Evolutionary conservation across 2,888 invertebrate genomes (phyloP).

Genomic region (Stenodera caucasica): DNA sequence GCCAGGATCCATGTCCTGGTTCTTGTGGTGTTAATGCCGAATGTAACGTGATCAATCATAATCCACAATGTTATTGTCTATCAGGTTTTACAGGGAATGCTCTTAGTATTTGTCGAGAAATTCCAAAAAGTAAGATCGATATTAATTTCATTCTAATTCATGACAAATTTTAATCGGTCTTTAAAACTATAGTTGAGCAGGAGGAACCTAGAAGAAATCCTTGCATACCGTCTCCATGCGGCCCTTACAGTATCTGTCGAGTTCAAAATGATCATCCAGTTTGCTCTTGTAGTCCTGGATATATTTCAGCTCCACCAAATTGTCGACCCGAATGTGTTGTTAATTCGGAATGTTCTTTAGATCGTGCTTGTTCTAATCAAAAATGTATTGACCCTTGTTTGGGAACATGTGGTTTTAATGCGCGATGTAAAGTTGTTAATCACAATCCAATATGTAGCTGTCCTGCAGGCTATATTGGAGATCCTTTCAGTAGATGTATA

Average conservation of each 20-base stretch:
- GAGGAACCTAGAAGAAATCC: slow-evolving; percentile 63
- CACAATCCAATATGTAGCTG: slow-evolving; percentile 82
- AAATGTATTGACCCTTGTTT: slow-evolving; percentile 78
- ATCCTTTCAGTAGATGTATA: slow-evolving; percentile 75
- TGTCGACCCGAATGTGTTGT: slow-evolving; percentile 79
- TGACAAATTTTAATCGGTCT: neutral
- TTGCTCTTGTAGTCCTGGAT: slow-evolving; percentile 74
- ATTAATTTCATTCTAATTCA: too few species aligned
- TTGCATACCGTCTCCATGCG: slow-evolving; percentile 77
- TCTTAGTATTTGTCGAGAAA: slow-evolving; percentile 63
- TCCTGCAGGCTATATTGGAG: slow-evolving; percentile 68
- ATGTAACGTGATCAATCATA: slow-evolving; percentile 74
- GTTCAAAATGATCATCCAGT: slow-evolving; percentile 71
- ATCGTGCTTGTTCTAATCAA: slow-evolving; percentile 75
- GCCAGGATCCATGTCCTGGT: slow-evolving; percentile 76
- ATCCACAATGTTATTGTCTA: slow-evolving; percentile 75
- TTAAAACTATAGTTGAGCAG: slow-evolving; percentile 39
- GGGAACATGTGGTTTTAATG: slow-evolving; percentile 75
- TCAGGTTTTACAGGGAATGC: slow-evolving; percentile 74
- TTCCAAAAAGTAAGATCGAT: slow-evolving; percentile 51
- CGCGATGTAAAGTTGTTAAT: slow-evolving; percentile 76
- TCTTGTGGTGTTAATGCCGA: slow-evolving; percentile 77
- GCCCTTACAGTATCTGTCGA: slow-evolving; percentile 76
- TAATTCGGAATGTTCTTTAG: slow-evolving; percentile 74
- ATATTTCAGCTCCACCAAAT: slow-evolving; percentile 73